Conservation (phyloP, 2,113 vertebrate species). For the Lepisosteus osseus region DNA sequence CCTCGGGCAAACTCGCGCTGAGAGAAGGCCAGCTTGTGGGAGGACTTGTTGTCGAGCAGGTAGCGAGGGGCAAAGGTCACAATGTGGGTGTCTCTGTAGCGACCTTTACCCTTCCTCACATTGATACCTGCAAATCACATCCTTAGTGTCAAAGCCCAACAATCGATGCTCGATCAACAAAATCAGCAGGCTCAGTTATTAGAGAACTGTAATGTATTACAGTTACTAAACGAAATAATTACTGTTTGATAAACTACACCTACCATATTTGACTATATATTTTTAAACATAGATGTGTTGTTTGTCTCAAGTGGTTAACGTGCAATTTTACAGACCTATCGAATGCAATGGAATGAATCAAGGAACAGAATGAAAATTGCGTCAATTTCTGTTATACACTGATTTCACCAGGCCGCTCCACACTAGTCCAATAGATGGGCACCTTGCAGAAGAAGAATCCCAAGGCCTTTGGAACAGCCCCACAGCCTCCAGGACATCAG, state of each 20-base stretch:
- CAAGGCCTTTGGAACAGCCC: conserved; percentile 84
- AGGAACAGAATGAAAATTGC: too few species aligned
- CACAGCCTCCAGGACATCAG: conserved; percentile 94
- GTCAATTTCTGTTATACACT: conserved; percentile 28
- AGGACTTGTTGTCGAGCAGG: conserved; percentile 89
- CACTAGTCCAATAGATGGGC: conserved; percentile 92
- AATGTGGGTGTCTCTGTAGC: conserved; percentile 89
- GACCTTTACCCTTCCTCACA: conserved; percentile 89
- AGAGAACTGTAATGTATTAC: too few species aligned
- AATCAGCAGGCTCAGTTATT: too few species aligned
- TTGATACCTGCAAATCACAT: conserved; percentile 76
- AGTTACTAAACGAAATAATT: too few species aligned
- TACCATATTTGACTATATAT: too few species aligned
- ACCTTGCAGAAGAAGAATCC: conserved; percentile 93
- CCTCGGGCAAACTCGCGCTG: conserved; percentile 92
- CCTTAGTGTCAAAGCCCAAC: neutral
- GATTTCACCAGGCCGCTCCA: conserved; percentile 80
- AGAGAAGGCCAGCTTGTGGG: conserved; percentile 88
- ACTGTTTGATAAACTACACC: too few species aligned
- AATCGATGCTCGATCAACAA: neutral
- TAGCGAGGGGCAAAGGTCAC: conserved; percentile 95
- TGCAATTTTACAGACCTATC: too few species aligned
- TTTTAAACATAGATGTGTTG: too few species aligned
- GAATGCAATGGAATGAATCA: too few species aligned
- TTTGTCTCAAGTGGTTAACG: too few species aligned